Evolutionary conservation across 2,113 vertebrate genomes (phyloP).

Genomic region (Tyto alba): DNA sequence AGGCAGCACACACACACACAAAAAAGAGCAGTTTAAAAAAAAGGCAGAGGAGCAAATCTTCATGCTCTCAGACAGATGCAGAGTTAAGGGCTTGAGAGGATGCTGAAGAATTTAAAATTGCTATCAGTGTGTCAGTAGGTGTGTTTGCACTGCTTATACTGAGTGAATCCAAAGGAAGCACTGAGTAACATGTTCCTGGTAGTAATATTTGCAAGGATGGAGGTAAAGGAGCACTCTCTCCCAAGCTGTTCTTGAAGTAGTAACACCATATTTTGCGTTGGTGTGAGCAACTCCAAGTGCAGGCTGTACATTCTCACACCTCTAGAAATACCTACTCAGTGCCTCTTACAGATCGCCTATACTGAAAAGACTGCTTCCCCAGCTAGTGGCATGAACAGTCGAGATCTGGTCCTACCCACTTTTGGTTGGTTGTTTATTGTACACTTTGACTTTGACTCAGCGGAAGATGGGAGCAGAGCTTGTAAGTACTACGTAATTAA

Average conservation of each 20-base stretch:
- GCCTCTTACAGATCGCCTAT: background rate
- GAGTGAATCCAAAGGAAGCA: background rate
- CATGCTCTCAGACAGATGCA: background rate
- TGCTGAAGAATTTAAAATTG: background rate
- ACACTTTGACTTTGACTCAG: accelerated
- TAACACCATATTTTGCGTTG: constrained; percentile 5
- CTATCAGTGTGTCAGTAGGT: background rate
- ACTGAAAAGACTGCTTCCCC: background rate
- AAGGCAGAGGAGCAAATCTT: background rate
- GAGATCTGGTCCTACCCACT: background rate
- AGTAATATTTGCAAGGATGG: background rate
- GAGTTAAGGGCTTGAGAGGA: background rate
- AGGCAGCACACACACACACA: accelerated
- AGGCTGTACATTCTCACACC: background rate
- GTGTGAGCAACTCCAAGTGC: background rate
- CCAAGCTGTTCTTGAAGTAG: background rate
- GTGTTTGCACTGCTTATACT: background rate
- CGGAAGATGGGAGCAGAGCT: background rate
- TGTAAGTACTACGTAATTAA: background rate
- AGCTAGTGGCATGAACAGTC: accelerated
- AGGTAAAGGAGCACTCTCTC: background rate
- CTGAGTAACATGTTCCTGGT: background rate
- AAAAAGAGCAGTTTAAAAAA: background rate
- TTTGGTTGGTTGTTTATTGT: background rate
- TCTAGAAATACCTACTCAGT: background rate